phyloP scores from a whole-genome alignment of 2,888 invertebrate species.

The Agriopis aurantiaria region DNA sequence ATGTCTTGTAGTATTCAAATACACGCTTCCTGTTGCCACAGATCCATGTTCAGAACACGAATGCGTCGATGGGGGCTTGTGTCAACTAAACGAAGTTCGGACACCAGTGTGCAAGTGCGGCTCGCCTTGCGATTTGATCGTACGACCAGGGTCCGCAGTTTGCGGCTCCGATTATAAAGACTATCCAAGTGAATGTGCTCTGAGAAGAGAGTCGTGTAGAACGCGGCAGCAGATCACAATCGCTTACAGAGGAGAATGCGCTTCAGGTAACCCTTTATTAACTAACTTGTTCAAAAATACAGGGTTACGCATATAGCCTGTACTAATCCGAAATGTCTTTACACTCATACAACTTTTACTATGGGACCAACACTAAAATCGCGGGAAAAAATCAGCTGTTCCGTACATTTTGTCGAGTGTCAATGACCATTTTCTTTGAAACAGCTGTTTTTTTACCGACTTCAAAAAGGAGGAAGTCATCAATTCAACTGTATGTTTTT shows the following conservation, averaged over 20 bases:
- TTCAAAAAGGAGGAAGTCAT: no score
- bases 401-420: no score
- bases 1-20: not conserved
- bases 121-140: slow-evolving; percentile 91
- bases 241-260: slow-evolving; percentile 93
- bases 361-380: no score
- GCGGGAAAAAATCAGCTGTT: no score
- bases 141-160: slow-evolving; percentile 88
- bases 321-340: no score
- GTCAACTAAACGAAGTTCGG: slow-evolving; percentile 92
- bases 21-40: slow-evolving; percentile 63
- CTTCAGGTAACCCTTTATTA: slow-evolving; percentile 87
- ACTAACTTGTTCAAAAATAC: not conserved
- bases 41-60: slow-evolving; percentile 94
- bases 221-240: slow-evolving; percentile 90
- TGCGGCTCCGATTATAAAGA: slow-evolving; percentile 93
- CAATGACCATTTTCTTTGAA: no score
- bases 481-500: no score
- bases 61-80: slow-evolving; percentile 93
- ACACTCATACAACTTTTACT: no score
- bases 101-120: slow-evolving; percentile 93
- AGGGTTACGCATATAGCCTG: no score
- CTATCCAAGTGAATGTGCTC: slow-evolving; percentile 93
- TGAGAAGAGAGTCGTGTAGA: slow-evolving; percentile 92
- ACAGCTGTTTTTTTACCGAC: no score